Evolutionary conservation across 2,797 vertebrate genomes (phyloP), one percentile per base, ranked within the genome.

Genomic region (Anas capensis): DNA sequence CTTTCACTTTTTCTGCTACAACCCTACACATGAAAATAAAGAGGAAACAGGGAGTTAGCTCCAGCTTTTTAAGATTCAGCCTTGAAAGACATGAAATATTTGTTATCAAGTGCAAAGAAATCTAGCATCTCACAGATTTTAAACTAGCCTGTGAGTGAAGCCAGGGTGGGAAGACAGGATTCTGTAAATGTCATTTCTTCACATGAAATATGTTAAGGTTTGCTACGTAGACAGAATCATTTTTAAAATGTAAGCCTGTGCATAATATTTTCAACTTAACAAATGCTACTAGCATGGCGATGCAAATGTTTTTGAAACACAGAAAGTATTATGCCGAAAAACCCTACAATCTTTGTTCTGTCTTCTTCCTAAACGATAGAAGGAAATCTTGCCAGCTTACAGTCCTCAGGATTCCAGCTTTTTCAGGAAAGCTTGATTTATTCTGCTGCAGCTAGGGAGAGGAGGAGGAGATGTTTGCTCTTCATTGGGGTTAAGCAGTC

Each of bases 1-100:
- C 99, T 91, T 98, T 99, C 75, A 98, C 95, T 85, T 98, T 98
- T 97, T 99, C 99, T 7, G 97, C 96, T 31, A 99, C 97, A 57
- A 98, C 95, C 96, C 99, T 99, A 97, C 88, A 95, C 46, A 48
- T 14, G 61, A 86, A 90, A 76, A 42, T 17, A 82, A 92, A 64
- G 60, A 88, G 92, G 2, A 89, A 48, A 70, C 3, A 36, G 36
- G 82, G 10, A 49, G 36, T 85, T 60, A 84, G 44, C 27, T 73
- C 69, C 21, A 81, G 71, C 9, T 77, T 85, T 92, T 44, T 57
- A 90, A 88, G 69, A 64, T 4, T 2, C 11, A 62, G 51, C 27
- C 49, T 68, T 60, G 14, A 89, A 93, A 89, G 44, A 83, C 36
- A 40, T 14, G 53, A 77, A 81, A 57, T 78, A 82, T 27, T 73